These are phyloP conservation scores for Stomorhina lunata DNA, from an alignment of 2,888 invertebrate genomes.

Conservation along the genomic window DNA sequence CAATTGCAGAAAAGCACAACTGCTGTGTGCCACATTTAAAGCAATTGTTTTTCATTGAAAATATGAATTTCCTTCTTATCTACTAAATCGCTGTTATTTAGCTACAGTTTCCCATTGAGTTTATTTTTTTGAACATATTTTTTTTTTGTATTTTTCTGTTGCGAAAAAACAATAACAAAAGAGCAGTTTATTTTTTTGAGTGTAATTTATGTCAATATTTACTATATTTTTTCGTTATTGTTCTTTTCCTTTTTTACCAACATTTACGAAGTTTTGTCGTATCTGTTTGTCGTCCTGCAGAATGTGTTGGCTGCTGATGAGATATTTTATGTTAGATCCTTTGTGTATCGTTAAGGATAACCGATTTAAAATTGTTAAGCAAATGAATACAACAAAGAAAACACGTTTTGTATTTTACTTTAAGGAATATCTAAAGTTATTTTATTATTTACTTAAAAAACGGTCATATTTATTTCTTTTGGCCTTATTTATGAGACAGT, in stretches of 20 bases:
- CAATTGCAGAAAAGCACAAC: background rate
- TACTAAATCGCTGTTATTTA: background rate
- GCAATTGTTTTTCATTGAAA: background rate
- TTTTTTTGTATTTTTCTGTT: background rate
- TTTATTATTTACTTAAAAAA: background rate
- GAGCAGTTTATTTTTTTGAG: slow-evolving; percentile 8
- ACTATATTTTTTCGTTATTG: background rate
- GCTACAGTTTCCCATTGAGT: background rate
- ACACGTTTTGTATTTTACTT: background rate
- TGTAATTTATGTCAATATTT: slow-evolving; percentile 35
- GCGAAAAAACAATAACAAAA: slow-evolving; percentile 12
- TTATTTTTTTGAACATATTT: background rate
- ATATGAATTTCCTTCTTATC: slow-evolving; percentile 9
- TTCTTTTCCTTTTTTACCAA: background rate
- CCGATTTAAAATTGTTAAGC: slow-evolving; percentile 16
- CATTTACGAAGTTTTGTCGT: background rate
- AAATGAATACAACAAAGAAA: slow-evolving; percentile 14
- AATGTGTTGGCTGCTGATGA: background rate
- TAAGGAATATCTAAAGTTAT: background rate
- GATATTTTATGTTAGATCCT: background rate
- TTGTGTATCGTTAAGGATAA: slow-evolving; percentile 25
- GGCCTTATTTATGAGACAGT: background rate
- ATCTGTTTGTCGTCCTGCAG: background rate
- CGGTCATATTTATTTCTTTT: background rate
- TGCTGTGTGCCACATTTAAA: background rate